Base-by-base conservation (phyloP, 2,113 vertebrate genomes). In the Chinchilla lanigera region DNA sequence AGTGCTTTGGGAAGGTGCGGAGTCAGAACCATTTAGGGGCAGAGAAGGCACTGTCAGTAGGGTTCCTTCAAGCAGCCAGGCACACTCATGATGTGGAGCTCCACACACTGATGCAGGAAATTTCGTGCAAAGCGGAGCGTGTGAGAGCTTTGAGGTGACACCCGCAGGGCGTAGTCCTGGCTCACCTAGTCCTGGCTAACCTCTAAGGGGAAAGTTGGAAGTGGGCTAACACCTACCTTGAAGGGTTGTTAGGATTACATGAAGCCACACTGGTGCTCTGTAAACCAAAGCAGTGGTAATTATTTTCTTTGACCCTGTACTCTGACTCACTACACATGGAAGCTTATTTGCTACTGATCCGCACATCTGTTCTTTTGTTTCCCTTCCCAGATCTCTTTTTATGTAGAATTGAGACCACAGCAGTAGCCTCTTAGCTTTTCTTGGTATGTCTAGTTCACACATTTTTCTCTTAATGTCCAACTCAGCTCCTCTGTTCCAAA, bases 21-120 rank as follows among this genome's bases (percentile, higher is more conserved):
- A 65, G 11, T 65, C 33, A 24, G 71, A 0, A 30, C 19, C 20
- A 16, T 38, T 58, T 14, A 56, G 24, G 44, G 58, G 7, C n/a
- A 24, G 44, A 11, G 28, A 38, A 5, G 20, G 22, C 33, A 6
- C 35, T 41, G 60, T 52, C 41, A 41, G 52, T 14, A 19, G 56
- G 67, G 19, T 14, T 3, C 28, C 52, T 35, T 5, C 28, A 0
- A 4, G 56, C 22, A 35, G n/a, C 19, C 12, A 14, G 92, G 16
- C 7, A 3, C 0, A 2, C 24, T 47, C 3, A 0, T 11, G 50
- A 60, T 19, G 50, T 22, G 41, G 63, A 81, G 50, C 65, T 35
- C n/a, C 30, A 1, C 10, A 47, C 14, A 2, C 12, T 11, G 87
- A 26, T 7, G 0, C 5, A 0, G 28, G 33, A 13, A 4, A 4